phyloP scores from a whole-genome alignment of 2,797 vertebrate genomes.

The Lagodon rhomboides region DNA sequence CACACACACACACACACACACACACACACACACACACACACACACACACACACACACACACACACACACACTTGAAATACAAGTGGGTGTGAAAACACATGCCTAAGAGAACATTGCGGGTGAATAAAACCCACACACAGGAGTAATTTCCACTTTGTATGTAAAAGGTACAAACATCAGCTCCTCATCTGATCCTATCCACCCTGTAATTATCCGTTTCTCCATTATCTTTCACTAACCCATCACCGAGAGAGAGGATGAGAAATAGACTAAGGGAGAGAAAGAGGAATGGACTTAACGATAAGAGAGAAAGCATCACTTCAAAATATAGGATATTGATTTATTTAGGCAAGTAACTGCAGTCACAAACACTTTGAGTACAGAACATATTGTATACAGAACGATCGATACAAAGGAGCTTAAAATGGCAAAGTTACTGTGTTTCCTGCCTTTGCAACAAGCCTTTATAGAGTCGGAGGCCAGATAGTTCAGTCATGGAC shows the following conservation, averaged over 20 bases:
- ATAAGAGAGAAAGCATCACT: neutral
- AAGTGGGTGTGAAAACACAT: neutral
- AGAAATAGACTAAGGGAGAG: conserved; percentile 8
- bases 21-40: neutral
- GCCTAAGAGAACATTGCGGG: conserved; percentile 19
- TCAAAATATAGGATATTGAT: conserved; percentile 12
- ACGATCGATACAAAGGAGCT: neutral
- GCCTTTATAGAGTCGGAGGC: conserved; percentile 9
- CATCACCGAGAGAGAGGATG: conserved; percentile 4
- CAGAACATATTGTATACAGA: neutral
- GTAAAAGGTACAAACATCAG: conserved; percentile 40
- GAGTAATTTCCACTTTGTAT: conserved; percentile 36
- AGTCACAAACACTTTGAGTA: neutral
- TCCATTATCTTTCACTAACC: conserved; percentile 34
- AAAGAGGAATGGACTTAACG: conserved; percentile 11
- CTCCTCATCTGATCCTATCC: conserved; percentile 34
- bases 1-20: neutral
- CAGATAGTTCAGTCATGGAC: conserved; percentile 16
- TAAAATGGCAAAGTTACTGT: neutral
- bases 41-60: neutral
- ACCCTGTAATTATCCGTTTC: conserved; percentile 23
- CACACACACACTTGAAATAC: conserved; percentile 5
- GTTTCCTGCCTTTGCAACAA: conserved; percentile 31
- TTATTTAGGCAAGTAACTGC: conserved; percentile 15
- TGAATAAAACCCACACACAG: conserved; percentile 8